phyloP scores from a whole-genome alignment of 2,113 vertebrate genomes.

The Menura novaehollandiae region DNA sequence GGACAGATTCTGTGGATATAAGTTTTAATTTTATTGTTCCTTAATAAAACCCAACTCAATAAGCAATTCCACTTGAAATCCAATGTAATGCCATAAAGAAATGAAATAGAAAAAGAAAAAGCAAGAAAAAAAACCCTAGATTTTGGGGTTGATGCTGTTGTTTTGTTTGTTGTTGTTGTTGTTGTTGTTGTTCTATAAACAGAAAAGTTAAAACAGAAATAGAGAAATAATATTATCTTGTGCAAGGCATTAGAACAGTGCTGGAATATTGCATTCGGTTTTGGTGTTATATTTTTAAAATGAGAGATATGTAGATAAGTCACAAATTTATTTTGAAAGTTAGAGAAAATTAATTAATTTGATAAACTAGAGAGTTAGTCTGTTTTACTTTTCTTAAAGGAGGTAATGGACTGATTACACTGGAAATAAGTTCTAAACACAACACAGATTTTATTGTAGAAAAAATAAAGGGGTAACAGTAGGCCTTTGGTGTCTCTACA shows the following conservation, averaged over 20 bases:
- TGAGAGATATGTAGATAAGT: neutral
- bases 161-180: neutral
- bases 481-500: neutral
- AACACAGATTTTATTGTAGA: neutral
- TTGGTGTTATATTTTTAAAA: neutral
- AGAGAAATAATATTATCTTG: neutral
- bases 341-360: neutral
- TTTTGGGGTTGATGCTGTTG: neutral
- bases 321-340: neutral
- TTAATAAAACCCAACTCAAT: neutral
- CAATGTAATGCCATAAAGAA: neutral
- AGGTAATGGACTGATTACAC: neutral
- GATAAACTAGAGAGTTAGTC: neutral
- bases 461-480: neutral
- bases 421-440: neutral
- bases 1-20: neutral
- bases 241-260: neutral
- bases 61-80: neutral
- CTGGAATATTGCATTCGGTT: neutral
- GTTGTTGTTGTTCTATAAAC: neutral
- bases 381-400: neutral
- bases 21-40: neutral
- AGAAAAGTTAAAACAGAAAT: neutral
- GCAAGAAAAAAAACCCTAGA: accelerated
- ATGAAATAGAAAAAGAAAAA: neutral